phyloP scores from a whole-genome alignment of 2,113 vertebrate species.

The Chionomys nivalis region DNA sequence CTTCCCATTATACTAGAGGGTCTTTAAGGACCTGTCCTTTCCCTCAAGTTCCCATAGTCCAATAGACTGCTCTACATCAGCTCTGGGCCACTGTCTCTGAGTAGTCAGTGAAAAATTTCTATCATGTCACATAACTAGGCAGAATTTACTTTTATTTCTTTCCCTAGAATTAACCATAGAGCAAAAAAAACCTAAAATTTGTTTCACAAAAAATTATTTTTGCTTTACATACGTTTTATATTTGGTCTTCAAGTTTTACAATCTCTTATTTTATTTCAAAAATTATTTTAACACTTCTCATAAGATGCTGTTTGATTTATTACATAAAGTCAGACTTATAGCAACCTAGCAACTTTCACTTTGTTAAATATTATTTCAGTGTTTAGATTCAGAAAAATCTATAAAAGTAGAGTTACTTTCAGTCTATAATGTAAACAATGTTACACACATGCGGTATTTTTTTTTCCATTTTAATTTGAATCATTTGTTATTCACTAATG shows the following conservation, averaged over 20 bases:
- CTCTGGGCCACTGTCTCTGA: slow-evolving; percentile 28
- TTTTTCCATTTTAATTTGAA: neutral
- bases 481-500: neutral
- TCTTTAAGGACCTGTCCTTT: slow-evolving; percentile 53
- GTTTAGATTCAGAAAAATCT: neutral
- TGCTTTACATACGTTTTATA: neutral
- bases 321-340: neutral
- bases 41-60: slow-evolving; percentile 60
- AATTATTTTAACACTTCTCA: neutral
- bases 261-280: slow-evolving; percentile 32
- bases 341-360: neutral
- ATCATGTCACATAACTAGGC: slow-evolving; percentile 50
- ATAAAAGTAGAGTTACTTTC: neutral
- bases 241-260: neutral
- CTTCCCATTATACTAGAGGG: slow-evolving; percentile 53
- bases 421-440: slow-evolving; percentile 32
- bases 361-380: neutral
- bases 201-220: neutral
- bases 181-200: neutral
- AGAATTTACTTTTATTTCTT: slow-evolving; percentile 60
- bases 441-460: neutral
- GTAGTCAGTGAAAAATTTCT: slow-evolving; percentile 66
- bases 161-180: neutral
- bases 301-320: slow-evolving; percentile 45
- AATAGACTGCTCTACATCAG: slow-evolving; percentile 38